Evolutionary conservation across 2,797 vertebrate genomes (phyloP).

Genomic region (Brachymystax lenok): DNA sequence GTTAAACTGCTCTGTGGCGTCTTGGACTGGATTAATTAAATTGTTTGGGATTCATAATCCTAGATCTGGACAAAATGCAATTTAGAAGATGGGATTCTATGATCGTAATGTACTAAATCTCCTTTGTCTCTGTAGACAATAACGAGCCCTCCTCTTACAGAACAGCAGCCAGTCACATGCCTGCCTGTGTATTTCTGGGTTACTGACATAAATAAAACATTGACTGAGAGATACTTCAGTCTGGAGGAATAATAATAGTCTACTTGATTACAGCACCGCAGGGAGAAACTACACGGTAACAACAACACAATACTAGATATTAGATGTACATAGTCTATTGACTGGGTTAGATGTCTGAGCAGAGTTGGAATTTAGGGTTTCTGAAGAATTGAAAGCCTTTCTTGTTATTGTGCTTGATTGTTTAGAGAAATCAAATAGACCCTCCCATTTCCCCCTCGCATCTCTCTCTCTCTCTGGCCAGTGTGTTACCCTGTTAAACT

Average conservation of each 20-base stretch:
- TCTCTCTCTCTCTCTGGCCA: constrained; percentile 33
- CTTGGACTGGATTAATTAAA: background rate
- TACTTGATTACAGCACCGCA: background rate
- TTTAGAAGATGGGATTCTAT: background rate
- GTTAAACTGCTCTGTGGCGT: background rate
- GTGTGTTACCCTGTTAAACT: constrained; percentile 38
- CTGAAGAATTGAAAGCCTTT: background rate
- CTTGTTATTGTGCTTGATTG: background rate
- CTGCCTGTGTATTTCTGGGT: constrained; percentile 33
- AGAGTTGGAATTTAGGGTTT: background rate
- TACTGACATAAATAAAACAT: constrained; percentile 60
- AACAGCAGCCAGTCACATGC: constrained; percentile 9
- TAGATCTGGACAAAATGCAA: background rate
- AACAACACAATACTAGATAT: too few species aligned
- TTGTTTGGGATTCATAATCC: background rate
- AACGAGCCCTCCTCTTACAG: constrained; percentile 31
- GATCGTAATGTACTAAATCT: background rate
- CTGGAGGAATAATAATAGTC: background rate
- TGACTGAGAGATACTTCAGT: constrained; percentile 23
- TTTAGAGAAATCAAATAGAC: background rate
- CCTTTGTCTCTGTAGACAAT: constrained; percentile 15
- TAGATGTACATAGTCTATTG: background rate
- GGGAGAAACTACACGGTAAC: background rate
- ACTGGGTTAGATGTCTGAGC: background rate
- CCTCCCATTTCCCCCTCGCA: constrained; percentile 30